These are phyloP conservation scores for Chondrosia reniformis DNA, from an alignment of 37 sponge, comb jelly and placozoan species.

Conservation along the genomic window DNA sequence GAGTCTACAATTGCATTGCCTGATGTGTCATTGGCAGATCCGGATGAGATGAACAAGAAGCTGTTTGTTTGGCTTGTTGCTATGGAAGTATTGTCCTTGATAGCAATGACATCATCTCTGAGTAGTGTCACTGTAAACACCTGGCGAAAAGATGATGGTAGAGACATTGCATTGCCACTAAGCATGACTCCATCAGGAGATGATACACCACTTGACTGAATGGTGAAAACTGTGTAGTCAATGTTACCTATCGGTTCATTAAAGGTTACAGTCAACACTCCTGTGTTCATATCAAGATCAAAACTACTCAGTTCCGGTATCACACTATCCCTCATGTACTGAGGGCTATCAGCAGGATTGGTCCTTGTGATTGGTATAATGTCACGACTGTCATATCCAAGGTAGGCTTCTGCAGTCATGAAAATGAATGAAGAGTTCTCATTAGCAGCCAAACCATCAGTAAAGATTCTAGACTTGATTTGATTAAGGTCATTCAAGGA, in stretches of 20 bases:
- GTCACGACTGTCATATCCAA: slow-evolving; percentile 29
- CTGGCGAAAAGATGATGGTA: not conserved
- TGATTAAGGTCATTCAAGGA: slow-evolving; percentile 22
- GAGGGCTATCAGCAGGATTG: slow-evolving; percentile 34
- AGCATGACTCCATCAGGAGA: not conserved
- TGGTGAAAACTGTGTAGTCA: slow-evolving; percentile 27
- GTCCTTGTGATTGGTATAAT: slow-evolving; percentile 60
- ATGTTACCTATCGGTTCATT: slow-evolving; percentile 32
- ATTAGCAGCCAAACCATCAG: slow-evolving; percentile 34
- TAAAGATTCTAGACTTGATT: slow-evolving; percentile 26
- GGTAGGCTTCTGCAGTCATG: slow-evolving; percentile 62
- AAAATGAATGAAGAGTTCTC: slow-evolving; percentile 34
- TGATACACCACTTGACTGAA: slow-evolving; percentile 15
- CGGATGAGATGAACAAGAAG: slow-evolving; percentile 18
- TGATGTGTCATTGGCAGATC: slow-evolving; percentile 39
- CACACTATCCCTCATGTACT: slow-evolving; percentile 45
- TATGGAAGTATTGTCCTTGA: slow-evolving; percentile 19
- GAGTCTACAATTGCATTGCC: slow-evolving; percentile 30
- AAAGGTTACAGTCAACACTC: slow-evolving; percentile 52
- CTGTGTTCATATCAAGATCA: slow-evolving; percentile 66
- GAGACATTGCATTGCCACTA: not conserved
- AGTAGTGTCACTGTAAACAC: not conserved
- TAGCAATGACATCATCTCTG: not conserved
- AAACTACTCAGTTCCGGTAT: slow-evolving; percentile 50
- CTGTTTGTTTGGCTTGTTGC: slow-evolving; percentile 46